A percentile compares a stretch with the other conserved stretches of the same genome.
Conservation (phyloP, 2,113 vertebrate species). For the Leucoraja erinaceus region DNA sequence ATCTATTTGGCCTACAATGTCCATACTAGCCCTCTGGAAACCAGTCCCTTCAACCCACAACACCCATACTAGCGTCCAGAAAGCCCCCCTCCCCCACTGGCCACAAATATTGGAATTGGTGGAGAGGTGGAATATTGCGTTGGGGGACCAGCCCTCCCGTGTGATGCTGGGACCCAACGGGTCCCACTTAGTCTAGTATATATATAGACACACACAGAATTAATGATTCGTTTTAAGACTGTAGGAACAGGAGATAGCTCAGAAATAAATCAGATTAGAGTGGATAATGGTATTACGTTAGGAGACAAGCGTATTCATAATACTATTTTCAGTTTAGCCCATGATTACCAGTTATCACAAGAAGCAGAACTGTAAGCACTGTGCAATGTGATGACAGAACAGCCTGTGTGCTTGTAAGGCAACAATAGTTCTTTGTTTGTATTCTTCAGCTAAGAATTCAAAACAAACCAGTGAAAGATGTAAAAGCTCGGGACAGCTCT, state of each 20-base stretch:
- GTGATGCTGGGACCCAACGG: too few relatives aligned
- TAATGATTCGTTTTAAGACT: not conserved
- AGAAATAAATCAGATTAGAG: not conserved
- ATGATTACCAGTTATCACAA: not conserved
- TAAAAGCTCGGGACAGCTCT: not conserved
- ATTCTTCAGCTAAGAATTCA: not conserved
- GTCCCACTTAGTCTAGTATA: too few relatives aligned
- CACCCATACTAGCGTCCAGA: too few relatives aligned
- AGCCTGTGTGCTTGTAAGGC: not conserved
- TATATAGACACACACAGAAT: too few relatives aligned
- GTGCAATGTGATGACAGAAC: not conserved
- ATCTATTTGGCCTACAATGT: too few relatives aligned
- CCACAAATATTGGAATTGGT: too few relatives aligned
- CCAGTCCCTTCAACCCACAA: too few relatives aligned
- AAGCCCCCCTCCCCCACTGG: too few relatives aligned
- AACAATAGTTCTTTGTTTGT: slow-evolving; percentile 15
- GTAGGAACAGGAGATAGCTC: not conserved
- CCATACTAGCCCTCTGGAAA: too few relatives aligned
- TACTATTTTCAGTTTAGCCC: not conserved
- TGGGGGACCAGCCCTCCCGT: too few relatives aligned
- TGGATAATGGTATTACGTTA: not conserved
- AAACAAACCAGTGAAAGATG: not conserved
- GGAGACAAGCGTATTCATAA: not conserved
- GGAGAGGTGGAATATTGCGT: too few relatives aligned
- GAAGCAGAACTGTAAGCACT: not conserved